Percentiles rank a stretch among this genome's conserved stretches.
phyloP scores from a whole-genome alignment of 2,113 vertebrate genomes.

The Tetraodon nigroviridis region DNA sequence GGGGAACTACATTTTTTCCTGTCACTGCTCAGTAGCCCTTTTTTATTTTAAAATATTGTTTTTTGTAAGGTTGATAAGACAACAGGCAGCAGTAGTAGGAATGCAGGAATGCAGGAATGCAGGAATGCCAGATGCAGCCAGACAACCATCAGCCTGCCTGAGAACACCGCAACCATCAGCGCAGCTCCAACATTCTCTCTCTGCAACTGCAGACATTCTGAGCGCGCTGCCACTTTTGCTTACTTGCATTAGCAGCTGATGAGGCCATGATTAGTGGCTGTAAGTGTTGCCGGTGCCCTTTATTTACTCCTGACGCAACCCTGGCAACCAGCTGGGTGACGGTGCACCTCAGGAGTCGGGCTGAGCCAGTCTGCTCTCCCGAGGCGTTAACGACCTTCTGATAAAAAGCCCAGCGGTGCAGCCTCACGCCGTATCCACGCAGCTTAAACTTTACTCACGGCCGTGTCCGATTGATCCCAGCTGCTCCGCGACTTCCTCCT shows the following conservation, averaged over 20 bases:
- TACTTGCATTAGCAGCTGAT: conserved; percentile 41
- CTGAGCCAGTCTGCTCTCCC: conserved; percentile 56
- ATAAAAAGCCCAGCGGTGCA: conserved; percentile 52
- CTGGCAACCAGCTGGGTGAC: conserved; percentile 50
- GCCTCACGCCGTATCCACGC: conserved; percentile 61
- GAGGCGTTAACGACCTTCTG: conserved; percentile 59
- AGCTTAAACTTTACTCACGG: conserved; percentile 52
- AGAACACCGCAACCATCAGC: too few species aligned
- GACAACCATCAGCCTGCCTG: too few species aligned
- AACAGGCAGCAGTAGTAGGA: not conserved
- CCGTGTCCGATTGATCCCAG: conserved; percentile 50
- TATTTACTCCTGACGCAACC: conserved; percentile 39
- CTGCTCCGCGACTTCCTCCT: conserved; percentile 57
- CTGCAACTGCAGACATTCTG: conserved; percentile 12
- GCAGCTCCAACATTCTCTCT: too few species aligned
- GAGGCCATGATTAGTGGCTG: conserved; percentile 42
- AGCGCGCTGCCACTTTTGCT: conserved; percentile 22
- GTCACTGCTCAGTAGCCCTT: too few species aligned
- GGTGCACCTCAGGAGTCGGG: conserved; percentile 48
- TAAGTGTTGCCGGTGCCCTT: conserved; percentile 33
- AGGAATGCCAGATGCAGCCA: too few species aligned
- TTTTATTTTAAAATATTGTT: too few species aligned
- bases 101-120: too few species aligned
- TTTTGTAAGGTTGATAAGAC: too few species aligned
- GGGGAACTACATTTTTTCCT: not conserved